A percentile compares a stretch with the other conserved stretches of the same genome.
phyloP scores from a whole-genome alignment of 2,113 vertebrate species.

The Melanocharis versteri region DNA sequence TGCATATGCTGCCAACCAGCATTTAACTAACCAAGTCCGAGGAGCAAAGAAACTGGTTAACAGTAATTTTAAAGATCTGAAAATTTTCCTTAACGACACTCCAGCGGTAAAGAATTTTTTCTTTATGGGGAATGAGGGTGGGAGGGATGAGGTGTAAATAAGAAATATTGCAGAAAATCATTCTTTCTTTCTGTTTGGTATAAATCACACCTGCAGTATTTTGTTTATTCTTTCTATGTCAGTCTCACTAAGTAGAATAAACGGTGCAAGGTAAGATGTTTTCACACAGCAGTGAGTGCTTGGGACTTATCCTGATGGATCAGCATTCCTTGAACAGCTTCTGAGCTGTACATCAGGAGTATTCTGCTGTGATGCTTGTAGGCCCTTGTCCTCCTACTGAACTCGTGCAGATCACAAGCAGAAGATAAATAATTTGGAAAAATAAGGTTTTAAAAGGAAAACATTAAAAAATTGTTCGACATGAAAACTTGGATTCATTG shows the following conservation, averaged over 20 bases:
- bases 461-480: neutral
- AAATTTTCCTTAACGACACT: slow-evolving; percentile 79
- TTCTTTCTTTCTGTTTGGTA: neutral
- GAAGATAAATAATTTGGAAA: neutral
- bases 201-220: neutral
- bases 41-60: slow-evolving; percentile 80
- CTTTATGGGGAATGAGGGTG: neutral
- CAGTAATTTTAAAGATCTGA: slow-evolving; percentile 91
- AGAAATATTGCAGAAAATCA: neutral
- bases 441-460: neutral
- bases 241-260: neutral
- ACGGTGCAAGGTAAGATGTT: neutral
- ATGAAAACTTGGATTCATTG: neutral
- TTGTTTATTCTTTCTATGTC: neutral
- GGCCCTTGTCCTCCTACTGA: neutral
- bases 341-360: neutral
- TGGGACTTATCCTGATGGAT: neutral
- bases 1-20: slow-evolving; percentile 87
- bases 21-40: slow-evolving; percentile 83
- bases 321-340: neutral
- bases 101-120: slow-evolving; percentile 77
- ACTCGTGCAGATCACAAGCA: neutral
- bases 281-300: neutral
- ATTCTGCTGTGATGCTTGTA: neutral
- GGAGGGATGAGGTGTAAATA: neutral